Conservation (phyloP, 2,888 invertebrate genomes). For the Ditula angustiorana region DNA sequence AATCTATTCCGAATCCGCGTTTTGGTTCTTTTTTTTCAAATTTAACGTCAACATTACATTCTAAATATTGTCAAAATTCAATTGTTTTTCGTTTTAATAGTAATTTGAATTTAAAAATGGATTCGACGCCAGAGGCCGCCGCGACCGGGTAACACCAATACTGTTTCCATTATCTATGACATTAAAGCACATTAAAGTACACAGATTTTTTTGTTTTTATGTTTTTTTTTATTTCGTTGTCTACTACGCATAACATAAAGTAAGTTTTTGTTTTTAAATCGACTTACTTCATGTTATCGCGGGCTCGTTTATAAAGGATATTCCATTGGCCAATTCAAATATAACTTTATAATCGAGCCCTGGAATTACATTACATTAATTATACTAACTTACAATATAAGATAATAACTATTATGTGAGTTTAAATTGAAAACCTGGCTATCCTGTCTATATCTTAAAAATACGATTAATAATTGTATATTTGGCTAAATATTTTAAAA, state of each 20-base stretch:
- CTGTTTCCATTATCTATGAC: conserved; percentile 74
- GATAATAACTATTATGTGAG: conserved; percentile 73
- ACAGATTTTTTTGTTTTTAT: conserved; percentile 74
- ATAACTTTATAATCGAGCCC: conserved; percentile 57
- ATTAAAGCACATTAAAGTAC: conserved; percentile 74
- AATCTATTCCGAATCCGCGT: neutral
- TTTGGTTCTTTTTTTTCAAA: conserved; percentile 26
- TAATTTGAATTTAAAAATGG: conserved; percentile 64
- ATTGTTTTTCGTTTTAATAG: conserved; percentile 38
- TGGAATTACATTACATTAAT: conserved; percentile 82
- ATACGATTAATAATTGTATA: conserved; percentile 81
- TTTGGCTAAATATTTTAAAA: conserved; percentile 78
- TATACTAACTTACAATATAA: conserved; percentile 76
- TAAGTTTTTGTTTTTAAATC: conserved; percentile 49
- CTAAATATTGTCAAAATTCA: conserved; percentile 40
- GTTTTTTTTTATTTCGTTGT: conserved; percentile 81
- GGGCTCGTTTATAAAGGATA: conserved; percentile 64
- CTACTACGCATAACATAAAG: conserved; percentile 71
- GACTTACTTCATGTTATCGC: conserved; percentile 59
- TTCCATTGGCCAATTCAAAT: conserved; percentile 26
- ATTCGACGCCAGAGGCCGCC: conserved; percentile 64
- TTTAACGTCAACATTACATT: conserved; percentile 20
- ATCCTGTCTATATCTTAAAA: conserved; percentile 81
- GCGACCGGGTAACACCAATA: conserved; percentile 71
- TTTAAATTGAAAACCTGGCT: conserved; percentile 84